These are phyloP conservation scores for Byasa hedistus DNA, from an alignment of 2,888 invertebrate species.

Conservation along the genomic window DNA sequence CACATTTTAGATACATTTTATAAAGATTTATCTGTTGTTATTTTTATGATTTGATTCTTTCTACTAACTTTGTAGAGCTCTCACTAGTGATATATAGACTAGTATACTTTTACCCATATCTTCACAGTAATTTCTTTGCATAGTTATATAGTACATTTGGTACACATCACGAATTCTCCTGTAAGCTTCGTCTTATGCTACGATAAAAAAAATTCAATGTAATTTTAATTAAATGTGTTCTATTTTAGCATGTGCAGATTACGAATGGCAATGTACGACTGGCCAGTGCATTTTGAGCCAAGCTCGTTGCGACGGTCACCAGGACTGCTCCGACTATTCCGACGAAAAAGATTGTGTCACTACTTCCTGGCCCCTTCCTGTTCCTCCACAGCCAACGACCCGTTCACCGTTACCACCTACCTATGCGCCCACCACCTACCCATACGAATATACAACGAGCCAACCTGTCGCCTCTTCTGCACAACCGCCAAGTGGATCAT, in stretches of 20 bases:
- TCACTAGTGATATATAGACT: neutral
- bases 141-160: too few relatives aligned
- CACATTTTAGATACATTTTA: too few relatives aligned
- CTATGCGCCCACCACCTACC: slow-evolving; percentile 8
- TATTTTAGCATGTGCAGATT: slow-evolving; percentile 79
- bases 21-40: too few relatives aligned
- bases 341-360: slow-evolving; percentile 83
- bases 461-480: neutral
- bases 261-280: slow-evolving; percentile 84
- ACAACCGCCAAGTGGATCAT: neutral
- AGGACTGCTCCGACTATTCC: slow-evolving; percentile 83
- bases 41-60: too few relatives aligned
- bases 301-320: slow-evolving; percentile 81
- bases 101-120: neutral
- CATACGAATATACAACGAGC: neutral
- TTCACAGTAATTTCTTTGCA: neutral
- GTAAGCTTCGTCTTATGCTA: neutral
- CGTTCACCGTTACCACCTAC: neutral
- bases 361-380: slow-evolving; percentile 28
- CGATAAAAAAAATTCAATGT: neutral
- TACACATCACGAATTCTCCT: neutral
- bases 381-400: slow-evolving; percentile 18
- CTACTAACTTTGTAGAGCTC: too few relatives aligned
- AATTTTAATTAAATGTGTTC: neutral
- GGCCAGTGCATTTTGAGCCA: slow-evolving; percentile 83